Base-by-base conservation (phyloP, 2,797 vertebrate species). In the Micropoecilia bifurca region DNA sequence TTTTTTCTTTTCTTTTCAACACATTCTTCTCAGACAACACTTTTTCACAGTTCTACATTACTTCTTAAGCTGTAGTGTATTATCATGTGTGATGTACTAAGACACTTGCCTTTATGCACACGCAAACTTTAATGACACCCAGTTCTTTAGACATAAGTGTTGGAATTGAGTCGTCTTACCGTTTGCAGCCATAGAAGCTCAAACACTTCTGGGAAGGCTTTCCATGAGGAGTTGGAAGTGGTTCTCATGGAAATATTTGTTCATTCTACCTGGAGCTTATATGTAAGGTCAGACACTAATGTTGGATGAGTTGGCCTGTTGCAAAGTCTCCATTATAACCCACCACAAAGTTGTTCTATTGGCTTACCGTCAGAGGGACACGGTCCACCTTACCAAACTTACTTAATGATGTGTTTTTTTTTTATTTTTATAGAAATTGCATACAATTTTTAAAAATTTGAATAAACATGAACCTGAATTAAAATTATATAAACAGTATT, bases 1-100 rank as follows among this genome's bases (percentile, higher is more conserved):
- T 33, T 6, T 5, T 68, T 76, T 9, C 69, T 68, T 80, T 63
- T 48, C 47, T 73, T 13, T 12, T 18, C 39, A 33, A 33, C 71
- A 71, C 72, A 63, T 74, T 53, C 39, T 20, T 69, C 14, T 81
- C 33, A 43, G 46, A 68, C 74, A 33, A 74, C 33, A 48, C 76
- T 43, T 80, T 75, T 77, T 36, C 43, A 59, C 46, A 41, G 2
- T 39, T 55, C 9, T 25, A 5, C 4, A 28, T n/a, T 16, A 16
- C 25, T 6, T 45, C 39, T n/a, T 16, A 0, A 71, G 14, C 25
- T 16, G 2, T 2, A n/a, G n/a, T 16, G 9, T 45, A 4, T 46
- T 71, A 22, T 41, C 13, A 45, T n/a, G 43, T 8, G 25, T n/a
- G 45, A 18, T 46, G 25, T 45, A 45, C n/a, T 28, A 14, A 28